Conservation (phyloP, 1,140 invertebrate genomes). For the Acromyrmex echinatior region DNA sequence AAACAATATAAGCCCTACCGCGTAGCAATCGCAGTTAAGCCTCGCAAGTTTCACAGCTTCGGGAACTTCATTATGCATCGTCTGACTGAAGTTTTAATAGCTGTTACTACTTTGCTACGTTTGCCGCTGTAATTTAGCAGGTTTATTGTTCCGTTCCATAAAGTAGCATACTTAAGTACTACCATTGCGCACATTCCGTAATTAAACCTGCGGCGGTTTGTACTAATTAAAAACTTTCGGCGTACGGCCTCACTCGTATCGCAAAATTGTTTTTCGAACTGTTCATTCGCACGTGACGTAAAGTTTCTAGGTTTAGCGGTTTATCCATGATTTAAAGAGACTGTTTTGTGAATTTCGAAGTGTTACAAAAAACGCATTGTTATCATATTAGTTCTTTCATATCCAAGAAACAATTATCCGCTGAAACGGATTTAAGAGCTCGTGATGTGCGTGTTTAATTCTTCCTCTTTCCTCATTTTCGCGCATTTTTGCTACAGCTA, state of each 20-base stretch:
- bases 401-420: background rate
- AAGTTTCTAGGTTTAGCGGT: background rate
- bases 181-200: conserved; percentile 58
- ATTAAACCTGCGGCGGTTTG: conserved; percentile 58
- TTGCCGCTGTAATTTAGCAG: conserved; percentile 61
- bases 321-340: background rate
- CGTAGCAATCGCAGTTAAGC: conserved; percentile 47
- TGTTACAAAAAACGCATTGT: background rate
- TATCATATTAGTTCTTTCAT: background rate
- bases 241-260: conserved; percentile 28
- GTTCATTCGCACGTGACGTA: conserved; percentile 32
- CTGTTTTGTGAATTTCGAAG: background rate
- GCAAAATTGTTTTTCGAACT: conserved; percentile 58
- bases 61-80: conserved; percentile 53
- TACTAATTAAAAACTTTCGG: conserved; percentile 62
- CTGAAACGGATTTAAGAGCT: background rate
- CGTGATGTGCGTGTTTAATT: background rate
- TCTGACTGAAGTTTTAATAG: conserved; percentile 63
- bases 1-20: conserved; percentile 39
- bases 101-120: conserved; percentile 63
- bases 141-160: conserved; percentile 63
- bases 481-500: background rate
- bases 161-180: conserved; percentile 61
- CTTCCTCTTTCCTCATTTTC: background rate
- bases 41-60: conserved; percentile 49